Evolutionary conservation across 2,797 vertebrate genomes (phyloP).

Genomic region (Gobionotothen gibberifrons): DNA sequence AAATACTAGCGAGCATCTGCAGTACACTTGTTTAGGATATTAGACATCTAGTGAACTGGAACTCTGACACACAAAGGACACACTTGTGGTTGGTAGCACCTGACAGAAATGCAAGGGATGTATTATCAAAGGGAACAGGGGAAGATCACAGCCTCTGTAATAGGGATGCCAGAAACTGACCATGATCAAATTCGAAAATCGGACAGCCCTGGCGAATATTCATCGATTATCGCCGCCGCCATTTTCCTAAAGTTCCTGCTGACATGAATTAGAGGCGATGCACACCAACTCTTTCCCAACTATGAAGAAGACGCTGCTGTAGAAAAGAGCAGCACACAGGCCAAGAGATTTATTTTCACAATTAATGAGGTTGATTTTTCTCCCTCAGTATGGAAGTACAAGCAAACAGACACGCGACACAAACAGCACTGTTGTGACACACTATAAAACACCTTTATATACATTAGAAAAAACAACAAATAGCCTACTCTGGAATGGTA

Average conservation of each 20-base stretch:
- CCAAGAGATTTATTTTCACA: conserved; percentile 1
- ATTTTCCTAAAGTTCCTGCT: not conserved
- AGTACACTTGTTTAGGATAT: not conserved
- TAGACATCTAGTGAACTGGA: not conserved
- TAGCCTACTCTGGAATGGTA: conserved; percentile 72
- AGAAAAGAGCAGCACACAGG: not conserved
- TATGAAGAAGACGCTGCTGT: not conserved
- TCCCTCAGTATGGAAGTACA: not conserved
- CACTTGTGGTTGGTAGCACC: not conserved
- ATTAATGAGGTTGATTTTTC: not conserved
- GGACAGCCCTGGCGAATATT: too few relatives aligned
- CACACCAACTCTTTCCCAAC: not conserved
- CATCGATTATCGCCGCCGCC: too few relatives aligned
- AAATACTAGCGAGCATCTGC: not conserved
- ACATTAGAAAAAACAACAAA: conserved; percentile 74
- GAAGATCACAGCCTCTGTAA: not conserved
- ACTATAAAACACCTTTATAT: conserved; percentile 80
- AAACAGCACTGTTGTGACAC: conserved; percentile 39
- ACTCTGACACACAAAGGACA: not conserved
- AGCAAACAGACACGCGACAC: conserved; percentile 22
- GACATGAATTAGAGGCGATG: not conserved
- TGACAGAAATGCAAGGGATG: not conserved
- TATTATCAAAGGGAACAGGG: not conserved
- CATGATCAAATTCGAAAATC: too few relatives aligned
- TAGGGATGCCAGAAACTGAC: too few relatives aligned